Percentiles rank a stretch among this genome's conserved stretches.
Evolutionary conservation across 2,888 invertebrate species (phyloP).

Genomic region (Caenorhabditis japonica): DNA sequence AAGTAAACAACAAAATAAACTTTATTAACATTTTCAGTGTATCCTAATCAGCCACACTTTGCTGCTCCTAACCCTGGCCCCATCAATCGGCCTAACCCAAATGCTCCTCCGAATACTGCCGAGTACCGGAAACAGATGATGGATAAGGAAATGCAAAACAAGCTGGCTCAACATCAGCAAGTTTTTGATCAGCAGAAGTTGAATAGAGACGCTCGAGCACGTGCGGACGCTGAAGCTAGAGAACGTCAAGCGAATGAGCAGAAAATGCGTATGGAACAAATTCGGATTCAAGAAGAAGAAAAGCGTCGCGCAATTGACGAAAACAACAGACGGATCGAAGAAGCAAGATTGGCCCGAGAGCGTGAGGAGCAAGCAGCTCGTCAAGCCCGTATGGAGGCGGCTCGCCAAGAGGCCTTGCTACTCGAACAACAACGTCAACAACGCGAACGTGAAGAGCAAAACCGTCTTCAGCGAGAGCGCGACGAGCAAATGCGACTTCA

Average conservation of each 20-base stretch:
- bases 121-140: slow-evolving; percentile 18
- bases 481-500: slow-evolving; percentile 88
- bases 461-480: slow-evolving; percentile 78
- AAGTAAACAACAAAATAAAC: no score
- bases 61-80: slow-evolving; percentile 21
- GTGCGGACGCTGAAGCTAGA: slow-evolving; percentile 99
- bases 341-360: background rate
- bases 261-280: background rate
- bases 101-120: background rate
- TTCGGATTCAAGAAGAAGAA: no score
- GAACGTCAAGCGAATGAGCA: slow-evolving; percentile 85
- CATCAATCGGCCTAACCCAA: background rate
- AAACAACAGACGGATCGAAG: background rate
- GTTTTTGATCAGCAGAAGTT: slow-evolving; percentile 11
- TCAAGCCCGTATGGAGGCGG: background rate
- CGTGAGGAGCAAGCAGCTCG: background rate
- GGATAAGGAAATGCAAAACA: slow-evolving; percentile 35
- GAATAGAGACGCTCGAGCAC: slow-evolving; percentile 90
- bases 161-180: slow-evolving; percentile 18
- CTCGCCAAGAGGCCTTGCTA: background rate
- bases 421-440: slow-evolving; percentile 87
- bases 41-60: slow-evolving; percentile 12
- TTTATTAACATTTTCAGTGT: slow-evolving; percentile 14
- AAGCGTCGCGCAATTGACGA: no score
- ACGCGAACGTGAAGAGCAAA: slow-evolving; percentile 81